Evolutionary conservation across 2,888 invertebrate species (phyloP).

Genomic region (Drosophila paramelanica): DNA sequence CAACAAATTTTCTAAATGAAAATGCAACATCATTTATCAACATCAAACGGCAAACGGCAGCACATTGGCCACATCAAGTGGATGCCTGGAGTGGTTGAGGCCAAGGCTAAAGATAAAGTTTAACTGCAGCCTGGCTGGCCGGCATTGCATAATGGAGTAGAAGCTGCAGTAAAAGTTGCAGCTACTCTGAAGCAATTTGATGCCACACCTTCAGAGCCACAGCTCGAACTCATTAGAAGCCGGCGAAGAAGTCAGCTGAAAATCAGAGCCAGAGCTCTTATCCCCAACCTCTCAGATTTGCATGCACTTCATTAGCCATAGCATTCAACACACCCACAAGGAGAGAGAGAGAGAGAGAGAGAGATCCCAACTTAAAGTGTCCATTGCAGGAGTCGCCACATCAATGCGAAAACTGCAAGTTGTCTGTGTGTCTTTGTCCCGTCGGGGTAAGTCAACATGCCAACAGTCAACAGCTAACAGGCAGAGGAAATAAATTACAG

Average conservation of each 20-base stretch:
- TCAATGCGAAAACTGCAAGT: slow-evolving; percentile 72
- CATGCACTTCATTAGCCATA: slow-evolving; percentile 77
- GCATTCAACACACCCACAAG: slow-evolving; percentile 52
- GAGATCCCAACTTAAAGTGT: slow-evolving; percentile 20
- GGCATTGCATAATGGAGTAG: slow-evolving; percentile 41
- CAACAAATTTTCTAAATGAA: slow-evolving; percentile 78
- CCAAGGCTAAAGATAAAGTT: slow-evolving; percentile 25
- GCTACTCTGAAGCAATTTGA: slow-evolving; percentile 32
- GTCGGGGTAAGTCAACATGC: slow-evolving; percentile 59
- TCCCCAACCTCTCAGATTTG: slow-evolving; percentile 48
- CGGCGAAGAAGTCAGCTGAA: slow-evolving; percentile 35
- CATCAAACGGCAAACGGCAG: slow-evolving; percentile 69
- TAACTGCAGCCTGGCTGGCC: slow-evolving; percentile 22
- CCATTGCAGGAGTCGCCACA: slow-evolving; percentile 48
- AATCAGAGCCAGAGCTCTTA: slow-evolving; percentile 43
- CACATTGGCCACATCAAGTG: slow-evolving; percentile 67
- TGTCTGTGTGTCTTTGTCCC: slow-evolving; percentile 62
- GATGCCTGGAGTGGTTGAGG: slow-evolving; percentile 54
- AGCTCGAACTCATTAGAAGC: slow-evolving; percentile 61
- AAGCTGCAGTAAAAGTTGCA: slow-evolving; percentile 42
- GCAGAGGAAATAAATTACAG: slow-evolving; percentile 72
- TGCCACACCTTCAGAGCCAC: slow-evolving; percentile 52
- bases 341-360: not conserved
- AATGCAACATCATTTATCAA: slow-evolving; percentile 80
- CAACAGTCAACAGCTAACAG: slow-evolving; percentile 23